Base-by-base conservation (phyloP, 2,888 invertebrate genomes). In the Camponotus fellah region DNA sequence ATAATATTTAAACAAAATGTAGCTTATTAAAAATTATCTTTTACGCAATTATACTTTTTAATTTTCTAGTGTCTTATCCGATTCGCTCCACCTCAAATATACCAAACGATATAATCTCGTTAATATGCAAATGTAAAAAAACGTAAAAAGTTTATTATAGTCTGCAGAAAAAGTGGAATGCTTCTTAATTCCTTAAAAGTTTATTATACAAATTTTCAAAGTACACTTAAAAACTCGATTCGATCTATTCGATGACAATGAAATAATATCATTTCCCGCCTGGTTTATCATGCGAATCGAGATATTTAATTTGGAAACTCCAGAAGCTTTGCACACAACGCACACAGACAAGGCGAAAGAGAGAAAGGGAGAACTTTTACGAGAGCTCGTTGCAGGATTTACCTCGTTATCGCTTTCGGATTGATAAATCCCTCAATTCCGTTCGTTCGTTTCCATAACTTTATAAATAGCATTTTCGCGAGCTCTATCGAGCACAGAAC, bases 231-330 rank as follows among this genome's bases (percentile, higher is more conserved):
- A 53, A 9, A 37, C 14, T 53, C 56, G 12, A 17, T 8, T 14
- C 2, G 14, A 40, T 21, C 37, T 32, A 37, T 8, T 21, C 56
- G 8, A 26, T 71, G 21, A 56, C 71, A 56, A 71, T 56, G 3
- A 58, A 56, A 71, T 56, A 9, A 37, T 9, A 71, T 66, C 43
- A 21, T 37, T 56, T 71, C 14, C 21, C 21, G 37, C 12, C 14
- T 3, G 34, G 32, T 53, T 34, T 53, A 34, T 69, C 53, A 37
- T 66, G 26, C 66, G 14, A 21, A 56, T 2, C 37, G 53, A 56
- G 53, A 71, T 71, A 56, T 71, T 71, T 56, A 71, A 71, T 71
- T 71, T 21, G 21, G 56, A 43, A 56, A 56, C 56, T 53, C 37
- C 21, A 21, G n/a, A 34, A 71, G 9, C 14, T 53, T 34, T 43